Base-by-base conservation (phyloP, 2,113 vertebrate species). In the Rhabdomys dilectus region DNA sequence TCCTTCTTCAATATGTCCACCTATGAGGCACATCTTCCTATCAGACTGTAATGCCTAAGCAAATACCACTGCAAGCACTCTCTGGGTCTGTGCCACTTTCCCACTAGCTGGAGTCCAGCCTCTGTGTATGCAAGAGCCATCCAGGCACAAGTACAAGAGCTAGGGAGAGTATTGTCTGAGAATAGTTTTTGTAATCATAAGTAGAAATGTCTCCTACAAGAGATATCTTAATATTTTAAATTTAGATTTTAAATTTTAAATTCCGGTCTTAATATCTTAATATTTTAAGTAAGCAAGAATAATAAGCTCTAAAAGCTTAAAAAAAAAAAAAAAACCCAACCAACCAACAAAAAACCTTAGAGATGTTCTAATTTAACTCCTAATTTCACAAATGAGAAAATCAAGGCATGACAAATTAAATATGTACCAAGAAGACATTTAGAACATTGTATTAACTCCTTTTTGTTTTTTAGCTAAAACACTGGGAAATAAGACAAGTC, bases 371-470 rank as follows among this genome's bases (percentile, higher is more conserved):
- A 92, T 73, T 80, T 94, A 88, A 93, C 36, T 58, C 29, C 56
- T 95, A 56, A 82, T 84, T 86, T 95, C 15, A 84, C 73, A 82
- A 85, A 89, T 88, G 70, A 94, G 66, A 96, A 96, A 82, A 78
- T 24, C 45, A 93, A 95, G 72, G 11, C 0, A 3, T 22, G 45
- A 77, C 58, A 81, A 34, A 29, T 72, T 45, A 72, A 34, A 5
- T 87, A 5, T 72, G 24, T 31, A 88, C 36, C 12, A 86, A 36
- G 60, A 94, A 93, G 24, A 89, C 70, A 90, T 68, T 91, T 45
- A 93, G n/a, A 96, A 88, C 1, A 94, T 3, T 58, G 7, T 39
- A 60, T 39, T 77, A 76, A 82, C 36, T 77, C 3, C 13, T 87
- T 66, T 21, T 88, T 94, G 42, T 56, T 31, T 17, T 31, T 21